Conservation (phyloP, 2,888 invertebrate genomes). For the Leptinotarsa rubiginosa region DNA sequence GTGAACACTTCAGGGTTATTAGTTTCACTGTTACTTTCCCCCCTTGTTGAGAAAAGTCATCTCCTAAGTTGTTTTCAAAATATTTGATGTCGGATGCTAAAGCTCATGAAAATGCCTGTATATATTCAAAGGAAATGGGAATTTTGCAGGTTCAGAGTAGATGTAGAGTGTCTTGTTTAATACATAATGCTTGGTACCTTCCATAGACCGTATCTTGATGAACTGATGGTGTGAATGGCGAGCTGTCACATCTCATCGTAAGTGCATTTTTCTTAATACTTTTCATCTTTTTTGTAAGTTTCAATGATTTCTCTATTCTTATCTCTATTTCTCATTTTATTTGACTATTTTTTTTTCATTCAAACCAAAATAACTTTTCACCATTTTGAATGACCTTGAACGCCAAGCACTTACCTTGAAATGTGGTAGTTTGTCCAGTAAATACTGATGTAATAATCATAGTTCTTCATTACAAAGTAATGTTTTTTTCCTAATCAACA, state of each 20-base stretch:
- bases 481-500: too few relatives aligned
- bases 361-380: background rate
- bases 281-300: constrained; percentile 4
- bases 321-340: background rate
- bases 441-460: too few relatives aligned
- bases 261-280: constrained; percentile 37
- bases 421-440: constrained; percentile 16
- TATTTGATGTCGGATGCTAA: background rate
- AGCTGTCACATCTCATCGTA: constrained; percentile 46
- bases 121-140: constrained; percentile 8
- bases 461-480: too few relatives aligned
- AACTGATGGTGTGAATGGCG: constrained; percentile 44
- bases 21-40: too few relatives aligned
- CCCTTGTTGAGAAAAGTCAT: too few relatives aligned
- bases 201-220: constrained; percentile 40
- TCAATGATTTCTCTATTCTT: constrained; percentile 6
- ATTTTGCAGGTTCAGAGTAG: constrained; percentile 58
- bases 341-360: background rate
- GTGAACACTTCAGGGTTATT: too few relatives aligned
- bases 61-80: background rate
- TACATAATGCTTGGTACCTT: constrained; percentile 37
- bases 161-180: constrained; percentile 59
- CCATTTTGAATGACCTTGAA: constrained; percentile 4
- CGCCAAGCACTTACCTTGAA: constrained; percentile 18
- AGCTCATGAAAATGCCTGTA: background rate